Evolutionary conservation across 2,888 invertebrate species (phyloP), one percentile per base, ranked within the genome.

Genomic region (Desoria tigrina): DNA sequence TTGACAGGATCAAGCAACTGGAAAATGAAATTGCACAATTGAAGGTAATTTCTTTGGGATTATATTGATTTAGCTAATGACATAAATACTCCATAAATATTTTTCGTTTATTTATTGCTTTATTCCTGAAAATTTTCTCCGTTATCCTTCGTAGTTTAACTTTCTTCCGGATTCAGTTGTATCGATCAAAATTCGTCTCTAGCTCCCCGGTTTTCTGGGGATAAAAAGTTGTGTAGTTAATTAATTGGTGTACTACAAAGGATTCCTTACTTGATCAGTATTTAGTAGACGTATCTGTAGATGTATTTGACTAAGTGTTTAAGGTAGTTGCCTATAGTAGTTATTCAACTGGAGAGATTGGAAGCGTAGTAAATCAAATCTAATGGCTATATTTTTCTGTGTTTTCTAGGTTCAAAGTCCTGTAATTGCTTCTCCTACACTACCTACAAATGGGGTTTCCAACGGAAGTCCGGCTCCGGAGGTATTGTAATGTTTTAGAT

Each of bases 361-460:
- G 9, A 39, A 39, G 9, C 16, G 39, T 11, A 39, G 39, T n/a
- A n/a, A n/a, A n/a, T n/a, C n/a, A n/a, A n/a, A n/a, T n/a, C n/a
- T n/a, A n/a, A n/a, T n/a, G n/a, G n/a, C n/a, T n/a, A n/a, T n/a
- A n/a, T n/a, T n/a, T n/a, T n/a, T n/a, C n/a, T n/a, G 39, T 39
- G 9, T 39, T 45, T 45, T 45, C 6, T 18, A 45, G 9, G 6
- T 45, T 21, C n/a, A 45, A n/a, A 60, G 45, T 32, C 68, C 21
- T 39, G 49, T 32, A 32, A 32, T 32, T 11, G 4, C 32, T 7
- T 4, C 32, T 32, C 11, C 32, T 50, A 28, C 53, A n/a, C n/a
- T n/a, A 11, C 37, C 42, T n/a, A 61, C 51, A 26, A 64, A 67
- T 59, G 68, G 65, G 26, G 68, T 68, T 42, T 24, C 64, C 23